Percentiles rank a stretch among this genome's conserved stretches.
Evolutionary conservation across 2,888 invertebrate species (phyloP).

Genomic region (Cephus runcator): DNA sequence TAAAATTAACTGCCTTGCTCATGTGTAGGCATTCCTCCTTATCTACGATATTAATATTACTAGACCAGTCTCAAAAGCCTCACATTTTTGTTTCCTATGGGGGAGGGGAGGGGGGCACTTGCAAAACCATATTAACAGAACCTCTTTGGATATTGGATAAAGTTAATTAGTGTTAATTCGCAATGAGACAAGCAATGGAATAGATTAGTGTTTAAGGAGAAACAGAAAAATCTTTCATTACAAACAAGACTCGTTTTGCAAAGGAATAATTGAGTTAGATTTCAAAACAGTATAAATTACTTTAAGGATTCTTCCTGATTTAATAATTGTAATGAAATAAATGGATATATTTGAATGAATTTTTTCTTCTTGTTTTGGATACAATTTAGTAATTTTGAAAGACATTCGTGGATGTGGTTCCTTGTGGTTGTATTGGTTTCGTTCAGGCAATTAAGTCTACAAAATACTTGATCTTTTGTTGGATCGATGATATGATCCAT

Average conservation of each 20-base stretch:
- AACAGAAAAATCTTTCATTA: not conserved
- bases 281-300: not conserved
- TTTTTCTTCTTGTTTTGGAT: not conserved
- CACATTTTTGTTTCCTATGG: not conserved
- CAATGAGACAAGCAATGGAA: not conserved
- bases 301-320: conserved; percentile 30
- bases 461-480: conserved; percentile 18
- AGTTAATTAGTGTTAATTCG: not conserved
- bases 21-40: not conserved
- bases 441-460: conserved; percentile 25
- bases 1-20: not conserved
- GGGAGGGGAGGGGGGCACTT: not conserved
- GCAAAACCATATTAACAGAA: not conserved
- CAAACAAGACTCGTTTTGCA: not conserved
- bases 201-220: not conserved
- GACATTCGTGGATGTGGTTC: conserved; percentile 19
- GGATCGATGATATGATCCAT: conserved; percentile 16
- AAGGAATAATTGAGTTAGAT: not conserved
- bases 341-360: not conserved
- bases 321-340: conserved; percentile 4
- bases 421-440: conserved; percentile 28
- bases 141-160: not conserved
- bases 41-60: not conserved
- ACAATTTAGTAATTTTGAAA: conserved; percentile 25
- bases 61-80: not conserved